These are phyloP conservation scores for Pteronura brasiliensis DNA, from an alignment of 2,113 vertebrate genomes.

Conservation along the genomic window DNA sequence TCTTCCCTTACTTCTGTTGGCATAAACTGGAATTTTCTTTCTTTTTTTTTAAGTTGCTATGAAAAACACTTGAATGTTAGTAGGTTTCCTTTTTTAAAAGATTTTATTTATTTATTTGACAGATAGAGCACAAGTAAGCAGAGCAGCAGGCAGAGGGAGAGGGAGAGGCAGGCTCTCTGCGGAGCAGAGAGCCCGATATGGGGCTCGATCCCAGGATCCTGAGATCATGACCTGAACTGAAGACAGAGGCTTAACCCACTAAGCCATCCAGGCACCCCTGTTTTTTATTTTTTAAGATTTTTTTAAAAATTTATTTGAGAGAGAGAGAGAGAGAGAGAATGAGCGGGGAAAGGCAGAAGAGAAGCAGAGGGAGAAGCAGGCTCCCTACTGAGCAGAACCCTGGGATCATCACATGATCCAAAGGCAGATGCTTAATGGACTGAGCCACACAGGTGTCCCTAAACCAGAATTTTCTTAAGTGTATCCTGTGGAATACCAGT, in stretches of 20 bases:
- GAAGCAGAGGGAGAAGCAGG: neutral
- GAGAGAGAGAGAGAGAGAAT: too few species aligned
- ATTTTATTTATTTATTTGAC: neutral
- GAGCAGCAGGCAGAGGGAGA: too few species aligned
- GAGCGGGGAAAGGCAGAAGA: neutral
- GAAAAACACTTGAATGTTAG: neutral
- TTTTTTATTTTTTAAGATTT: too few species aligned
- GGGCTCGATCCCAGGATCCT: neutral
- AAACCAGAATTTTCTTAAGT: neutral
- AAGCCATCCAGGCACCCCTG: neutral
- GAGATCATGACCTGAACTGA: neutral
- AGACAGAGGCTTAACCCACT: neutral
- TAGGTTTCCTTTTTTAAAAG: neutral
- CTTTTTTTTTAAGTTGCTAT: neutral
- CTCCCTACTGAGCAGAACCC: neutral
- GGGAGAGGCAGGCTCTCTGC: too few species aligned
- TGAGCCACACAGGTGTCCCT: neutral
- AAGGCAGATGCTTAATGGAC: neutral
- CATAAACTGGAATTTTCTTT: neutral
- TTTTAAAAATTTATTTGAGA: too few species aligned
- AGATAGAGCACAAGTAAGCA: too few species aligned
- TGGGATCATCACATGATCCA: neutral
- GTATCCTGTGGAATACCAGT: neutral
- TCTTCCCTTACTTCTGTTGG: neutral
- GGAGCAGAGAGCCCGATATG: neutral